Percentiles rank a stretch among this genome's conserved stretches.
Conservation (phyloP, 2,888 invertebrate genomes). For the Melieria crassipennis region DNA sequence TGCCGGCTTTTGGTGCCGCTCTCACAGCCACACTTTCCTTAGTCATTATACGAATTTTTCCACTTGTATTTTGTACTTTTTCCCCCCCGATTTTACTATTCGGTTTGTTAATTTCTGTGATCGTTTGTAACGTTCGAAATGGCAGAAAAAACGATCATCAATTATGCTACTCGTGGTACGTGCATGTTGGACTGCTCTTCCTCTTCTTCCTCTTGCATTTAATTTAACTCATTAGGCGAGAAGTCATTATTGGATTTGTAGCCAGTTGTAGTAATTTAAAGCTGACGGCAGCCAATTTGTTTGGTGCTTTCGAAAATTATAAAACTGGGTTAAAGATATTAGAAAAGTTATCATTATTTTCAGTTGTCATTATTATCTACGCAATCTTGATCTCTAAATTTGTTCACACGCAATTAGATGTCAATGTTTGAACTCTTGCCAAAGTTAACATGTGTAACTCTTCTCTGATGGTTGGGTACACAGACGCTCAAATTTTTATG, state of each 20-base stretch:
- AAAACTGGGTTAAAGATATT: too few relatives aligned
- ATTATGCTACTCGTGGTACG: conserved; percentile 16
- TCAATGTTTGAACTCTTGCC: too few relatives aligned
- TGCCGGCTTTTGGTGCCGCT: conserved; percentile 36
- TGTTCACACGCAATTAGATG: too few relatives aligned
- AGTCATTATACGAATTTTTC: not conserved
- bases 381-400: too few relatives aligned
- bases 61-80: not conserved
- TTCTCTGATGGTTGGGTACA: too few relatives aligned
- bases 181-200: not conserved
- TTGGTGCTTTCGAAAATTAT: too few relatives aligned
- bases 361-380: too few relatives aligned
- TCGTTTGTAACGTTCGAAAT: conserved; percentile 35
- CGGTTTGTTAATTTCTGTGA: conserved; percentile 22
- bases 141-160: conserved; percentile 32
- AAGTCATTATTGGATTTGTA: not conserved
- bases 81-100: conserved; percentile 11
- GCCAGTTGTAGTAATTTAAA: too few relatives aligned
- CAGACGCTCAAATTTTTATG: too few relatives aligned
- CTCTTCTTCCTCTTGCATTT: conserved; percentile 1
- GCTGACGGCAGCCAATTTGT: too few relatives aligned
- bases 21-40: conserved; percentile 1
- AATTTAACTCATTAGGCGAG: conserved; percentile 17
- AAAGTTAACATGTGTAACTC: too few relatives aligned
- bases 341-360: too few relatives aligned